Evolutionary conservation across 1,140 invertebrate genomes (phyloP).

Genomic region (Drosophila sucinea): DNA sequence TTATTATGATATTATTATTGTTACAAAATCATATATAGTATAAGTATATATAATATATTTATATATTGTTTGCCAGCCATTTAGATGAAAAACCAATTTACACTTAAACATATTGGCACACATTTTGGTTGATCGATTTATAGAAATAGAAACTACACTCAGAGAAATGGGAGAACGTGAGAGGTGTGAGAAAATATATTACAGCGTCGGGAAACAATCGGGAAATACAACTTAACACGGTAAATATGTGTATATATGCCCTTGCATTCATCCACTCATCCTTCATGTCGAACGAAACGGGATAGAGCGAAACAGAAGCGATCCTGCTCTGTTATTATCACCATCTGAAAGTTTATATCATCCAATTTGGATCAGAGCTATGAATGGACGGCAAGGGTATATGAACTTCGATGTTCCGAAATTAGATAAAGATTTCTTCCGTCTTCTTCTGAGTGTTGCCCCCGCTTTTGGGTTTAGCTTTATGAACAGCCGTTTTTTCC

Average conservation of each 20-base stretch:
- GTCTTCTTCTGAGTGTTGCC: neutral
- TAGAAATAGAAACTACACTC: neutral
- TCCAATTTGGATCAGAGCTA: neutral
- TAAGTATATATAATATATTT: constrained; percentile 22
- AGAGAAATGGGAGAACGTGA: neutral
- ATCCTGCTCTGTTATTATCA: too few relatives aligned
- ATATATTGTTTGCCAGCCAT: constrained; percentile 37
- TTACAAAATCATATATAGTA: constrained; percentile 22
- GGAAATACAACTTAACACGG: too few relatives aligned
- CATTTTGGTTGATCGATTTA: constrained; percentile 43
- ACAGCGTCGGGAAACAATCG: neutral
- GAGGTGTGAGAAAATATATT: neutral
- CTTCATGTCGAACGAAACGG: too few relatives aligned
- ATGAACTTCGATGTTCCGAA: neutral
- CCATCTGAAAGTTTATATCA: neutral
- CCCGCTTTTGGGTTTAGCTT: neutral
- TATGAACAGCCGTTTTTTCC: neutral
- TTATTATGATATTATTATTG: constrained; percentile 33
- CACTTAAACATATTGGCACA: constrained; percentile 72
- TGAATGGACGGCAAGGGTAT: neutral
- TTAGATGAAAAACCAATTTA: constrained; percentile 56
- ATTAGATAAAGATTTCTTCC: neutral
- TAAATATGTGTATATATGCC: too few relatives aligned
- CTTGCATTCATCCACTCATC: too few relatives aligned
- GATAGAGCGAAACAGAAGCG: too few relatives aligned